These are phyloP conservation scores for Lasioglossum baleicum DNA, from an alignment of 1,140 invertebrate genomes.

Conservation along the genomic window DNA sequence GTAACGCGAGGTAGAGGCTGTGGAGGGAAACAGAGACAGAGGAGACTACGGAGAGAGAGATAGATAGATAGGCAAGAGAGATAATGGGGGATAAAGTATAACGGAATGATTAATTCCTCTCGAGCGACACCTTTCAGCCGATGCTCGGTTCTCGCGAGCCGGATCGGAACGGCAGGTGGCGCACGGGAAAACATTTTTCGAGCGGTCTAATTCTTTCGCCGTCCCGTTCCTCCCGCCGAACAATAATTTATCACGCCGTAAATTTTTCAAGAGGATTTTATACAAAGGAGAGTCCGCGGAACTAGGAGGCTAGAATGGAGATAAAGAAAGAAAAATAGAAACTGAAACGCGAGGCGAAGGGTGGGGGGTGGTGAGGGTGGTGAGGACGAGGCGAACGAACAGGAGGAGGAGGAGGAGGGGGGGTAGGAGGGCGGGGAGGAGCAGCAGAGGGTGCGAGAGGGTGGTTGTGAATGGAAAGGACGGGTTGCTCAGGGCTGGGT, in stretches of 20 bases:
- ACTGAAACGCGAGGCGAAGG: slow-evolving; percentile 4
- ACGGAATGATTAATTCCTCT: slow-evolving; percentile 31
- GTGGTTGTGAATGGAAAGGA: neutral
- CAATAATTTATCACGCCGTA: slow-evolving; percentile 63
- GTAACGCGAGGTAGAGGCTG: neutral
- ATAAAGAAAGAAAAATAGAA: slow-evolving; percentile 35
- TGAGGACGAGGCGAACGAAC: neutral
- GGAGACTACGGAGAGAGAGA: neutral
- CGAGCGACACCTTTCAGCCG: slow-evolving; percentile 1
- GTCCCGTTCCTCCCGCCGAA: slow-evolving; percentile 27
- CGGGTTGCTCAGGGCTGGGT: neutral
- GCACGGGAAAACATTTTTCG: slow-evolving; percentile 37
- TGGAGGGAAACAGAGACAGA: no score
- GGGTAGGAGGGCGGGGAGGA: neutral
- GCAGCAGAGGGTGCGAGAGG: neutral
- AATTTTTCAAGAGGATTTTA: slow-evolving; percentile 57
- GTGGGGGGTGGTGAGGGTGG: neutral
- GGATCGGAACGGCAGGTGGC: neutral
- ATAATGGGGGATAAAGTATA: neutral
- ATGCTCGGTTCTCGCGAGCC: neutral
- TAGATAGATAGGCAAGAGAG: neutral
- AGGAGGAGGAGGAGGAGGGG: neutral
- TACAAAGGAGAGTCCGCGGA: slow-evolving; percentile 20
- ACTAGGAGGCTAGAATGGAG: slow-evolving; percentile 18
- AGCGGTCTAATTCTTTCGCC: slow-evolving; percentile 49